A percentile compares a stretch with the other conserved stretches of the same genome.
Evolutionary conservation across 53 echinoderm and acorn worm species (phyloP).

Genomic region (Luidia sarsii): DNA sequence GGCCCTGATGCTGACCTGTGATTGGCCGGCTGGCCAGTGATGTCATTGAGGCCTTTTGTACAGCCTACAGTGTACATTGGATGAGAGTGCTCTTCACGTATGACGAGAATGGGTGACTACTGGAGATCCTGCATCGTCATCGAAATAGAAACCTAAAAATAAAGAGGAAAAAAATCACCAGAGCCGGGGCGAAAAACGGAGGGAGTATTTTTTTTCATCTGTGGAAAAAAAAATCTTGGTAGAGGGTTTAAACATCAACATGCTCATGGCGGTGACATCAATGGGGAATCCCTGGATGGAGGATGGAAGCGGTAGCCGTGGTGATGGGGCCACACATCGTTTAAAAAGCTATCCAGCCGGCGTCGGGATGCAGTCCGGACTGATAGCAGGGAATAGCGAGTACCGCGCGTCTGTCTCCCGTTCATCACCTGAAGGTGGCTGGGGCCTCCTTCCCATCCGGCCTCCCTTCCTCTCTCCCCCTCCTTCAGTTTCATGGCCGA

Average conservation of each 20-base stretch:
- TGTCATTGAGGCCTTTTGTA: conserved; percentile 5
- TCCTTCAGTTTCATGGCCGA: no score
- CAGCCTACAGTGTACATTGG: no score
- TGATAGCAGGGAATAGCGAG: conserved; percentile 29
- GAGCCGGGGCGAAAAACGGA: no score
- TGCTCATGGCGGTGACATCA: no score
- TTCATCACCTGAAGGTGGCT: conserved; percentile 5
- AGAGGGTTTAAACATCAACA: no score
- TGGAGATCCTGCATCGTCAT: conserved; percentile 1
- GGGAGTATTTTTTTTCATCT: no score
- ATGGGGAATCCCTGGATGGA: conserved; percentile 8
- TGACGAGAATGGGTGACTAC: conserved; percentile 4
- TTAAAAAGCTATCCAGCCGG: conserved; percentile 44
- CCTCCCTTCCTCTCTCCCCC: no score
- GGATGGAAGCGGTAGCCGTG: background rate
- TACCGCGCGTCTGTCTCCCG: conserved; percentile 14
- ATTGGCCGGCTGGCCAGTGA: conserved; percentile 17
- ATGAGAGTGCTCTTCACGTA: conserved; percentile 1
- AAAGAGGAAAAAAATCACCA: conserved; percentile 17
- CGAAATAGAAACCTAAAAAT: background rate
- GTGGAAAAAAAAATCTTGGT: no score
- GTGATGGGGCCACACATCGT: conserved; percentile 18
- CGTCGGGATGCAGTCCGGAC: conserved; percentile 8
- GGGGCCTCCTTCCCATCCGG: no score
- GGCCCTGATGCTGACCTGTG: background rate